These are phyloP conservation scores for Helobdella robusta DNA, from an alignment of 2,888 invertebrate genomes.

Conservation along the genomic window DNA sequence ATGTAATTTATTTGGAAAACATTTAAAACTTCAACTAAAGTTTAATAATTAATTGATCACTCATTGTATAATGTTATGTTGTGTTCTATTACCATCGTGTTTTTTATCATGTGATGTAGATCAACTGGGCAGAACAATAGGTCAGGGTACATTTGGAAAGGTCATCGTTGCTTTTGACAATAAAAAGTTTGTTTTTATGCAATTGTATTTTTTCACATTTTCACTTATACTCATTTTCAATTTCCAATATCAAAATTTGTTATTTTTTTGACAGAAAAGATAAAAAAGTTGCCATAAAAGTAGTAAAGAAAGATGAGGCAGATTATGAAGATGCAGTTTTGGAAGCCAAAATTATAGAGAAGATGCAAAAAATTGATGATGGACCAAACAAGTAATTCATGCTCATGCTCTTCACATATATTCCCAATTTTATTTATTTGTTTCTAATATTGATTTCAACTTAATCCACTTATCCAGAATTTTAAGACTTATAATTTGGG, in stretches of 20 bases:
- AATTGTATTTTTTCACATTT: neutral
- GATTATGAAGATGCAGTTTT: slow-evolving; percentile 97
- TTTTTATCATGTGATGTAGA: slow-evolving; percentile 61
- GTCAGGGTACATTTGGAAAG: slow-evolving; percentile 99
- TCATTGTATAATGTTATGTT: no score
- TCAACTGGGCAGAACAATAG: slow-evolving; percentile 94
- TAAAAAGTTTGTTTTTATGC: slow-evolving; percentile 66
- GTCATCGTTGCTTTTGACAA: slow-evolving; percentile 92
- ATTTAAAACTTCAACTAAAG: no score
- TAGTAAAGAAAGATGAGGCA: slow-evolving; percentile 98
- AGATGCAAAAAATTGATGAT: slow-evolving; percentile 85
- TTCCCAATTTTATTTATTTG: neutral
- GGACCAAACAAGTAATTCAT: slow-evolving; percentile 81
- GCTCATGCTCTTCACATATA: neutral
- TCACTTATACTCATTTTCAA: no score
- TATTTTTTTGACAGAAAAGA: slow-evolving; percentile 37
- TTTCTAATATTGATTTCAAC: neutral
- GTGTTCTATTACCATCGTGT: neutral
- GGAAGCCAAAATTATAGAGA: slow-evolving; percentile 96
- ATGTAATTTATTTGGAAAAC: no score
- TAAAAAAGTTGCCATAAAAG: slow-evolving; percentile 69
- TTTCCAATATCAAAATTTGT: neutral
- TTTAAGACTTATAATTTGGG: neutral
- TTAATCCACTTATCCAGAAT: neutral
- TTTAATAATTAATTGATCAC: no score